These are phyloP conservation scores for Gisinianus flammeolus DNA, from an alignment of 2,888 invertebrate species.

Conservation along the genomic window DNA sequence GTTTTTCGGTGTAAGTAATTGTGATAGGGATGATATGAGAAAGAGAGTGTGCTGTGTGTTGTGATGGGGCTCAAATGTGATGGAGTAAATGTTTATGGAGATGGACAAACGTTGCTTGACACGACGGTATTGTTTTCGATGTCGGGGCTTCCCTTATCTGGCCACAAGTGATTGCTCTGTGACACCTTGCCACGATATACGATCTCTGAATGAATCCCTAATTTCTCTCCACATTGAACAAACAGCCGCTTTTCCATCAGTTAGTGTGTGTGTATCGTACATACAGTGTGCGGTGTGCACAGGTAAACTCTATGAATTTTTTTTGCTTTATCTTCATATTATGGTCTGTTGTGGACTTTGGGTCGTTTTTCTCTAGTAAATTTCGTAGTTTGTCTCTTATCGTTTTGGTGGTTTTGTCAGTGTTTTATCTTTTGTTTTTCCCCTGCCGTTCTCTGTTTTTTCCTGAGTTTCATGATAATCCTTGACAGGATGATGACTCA, in stretches of 20 bases:
- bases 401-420: too few relatives aligned
- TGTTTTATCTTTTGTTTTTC: background rate
- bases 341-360: too few relatives aligned
- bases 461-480: background rate
- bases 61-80: background rate
- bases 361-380: too few relatives aligned
- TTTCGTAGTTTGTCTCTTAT: too few relatives aligned
- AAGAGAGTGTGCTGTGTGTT: background rate
- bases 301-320: too few relatives aligned
- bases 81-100: slow-evolving; percentile 42
- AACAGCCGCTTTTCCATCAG: too few relatives aligned
- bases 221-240: slow-evolving; percentile 26
- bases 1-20: background rate
- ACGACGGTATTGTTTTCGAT: slow-evolving; percentile 44
- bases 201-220: slow-evolving; percentile 38
- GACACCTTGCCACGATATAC: slow-evolving; percentile 45
- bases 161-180: slow-evolving; percentile 39
- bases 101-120: slow-evolving; percentile 48
- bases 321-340: too few relatives aligned
- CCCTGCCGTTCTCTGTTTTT: background rate
- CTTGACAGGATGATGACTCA: background rate
- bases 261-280: too few relatives aligned
- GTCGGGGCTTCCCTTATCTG: slow-evolving; percentile 40
- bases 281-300: too few relatives aligned
- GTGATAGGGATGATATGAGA: background rate